Evolutionary conservation across 2,888 invertebrate species (phyloP).

Genomic region (Erynnis tages): DNA sequence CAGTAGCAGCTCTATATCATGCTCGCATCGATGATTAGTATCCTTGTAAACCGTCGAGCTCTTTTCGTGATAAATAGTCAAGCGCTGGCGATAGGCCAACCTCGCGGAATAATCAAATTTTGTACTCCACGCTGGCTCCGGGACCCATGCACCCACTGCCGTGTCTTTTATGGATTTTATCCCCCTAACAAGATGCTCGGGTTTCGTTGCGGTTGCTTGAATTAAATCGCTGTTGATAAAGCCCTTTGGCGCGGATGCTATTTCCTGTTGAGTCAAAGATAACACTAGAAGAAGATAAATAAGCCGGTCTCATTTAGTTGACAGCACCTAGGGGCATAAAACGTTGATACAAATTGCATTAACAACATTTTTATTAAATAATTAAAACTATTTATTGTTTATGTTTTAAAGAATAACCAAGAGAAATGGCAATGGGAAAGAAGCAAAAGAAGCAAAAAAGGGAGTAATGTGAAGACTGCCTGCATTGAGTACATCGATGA

Average conservation of each 20-base stretch:
- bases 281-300: conserved; percentile 30
- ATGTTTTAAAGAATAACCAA: too few relatives aligned
- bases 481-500: conserved; percentile 38
- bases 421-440: too few relatives aligned
- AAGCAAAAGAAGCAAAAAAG: too few relatives aligned
- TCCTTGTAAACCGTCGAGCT: conserved; percentile 73
- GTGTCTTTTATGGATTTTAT: conserved; percentile 78
- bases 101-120: conserved; percentile 81
- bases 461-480: too few relatives aligned
- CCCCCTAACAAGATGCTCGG: conserved; percentile 75
- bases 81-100: conserved; percentile 78
- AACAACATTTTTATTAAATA: too few relatives aligned
- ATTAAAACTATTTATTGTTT: too few relatives aligned
- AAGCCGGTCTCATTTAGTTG: conserved; percentile 15
- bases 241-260: conserved; percentile 44
- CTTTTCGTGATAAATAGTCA: conserved; percentile 76
- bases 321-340: background rate
- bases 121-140: conserved; percentile 60
- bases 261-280: conserved; percentile 49
- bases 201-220: conserved; percentile 67
- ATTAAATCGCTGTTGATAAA: conserved; percentile 78
- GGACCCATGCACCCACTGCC: conserved; percentile 57
- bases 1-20: conserved; percentile 47
- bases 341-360: too few relatives aligned
- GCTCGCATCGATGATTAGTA: conserved; percentile 71